Percentiles rank a stretch among this genome's conserved stretches.
phyloP scores from a whole-genome alignment of 1,140 invertebrate species.

The Orius laevigatus region DNA sequence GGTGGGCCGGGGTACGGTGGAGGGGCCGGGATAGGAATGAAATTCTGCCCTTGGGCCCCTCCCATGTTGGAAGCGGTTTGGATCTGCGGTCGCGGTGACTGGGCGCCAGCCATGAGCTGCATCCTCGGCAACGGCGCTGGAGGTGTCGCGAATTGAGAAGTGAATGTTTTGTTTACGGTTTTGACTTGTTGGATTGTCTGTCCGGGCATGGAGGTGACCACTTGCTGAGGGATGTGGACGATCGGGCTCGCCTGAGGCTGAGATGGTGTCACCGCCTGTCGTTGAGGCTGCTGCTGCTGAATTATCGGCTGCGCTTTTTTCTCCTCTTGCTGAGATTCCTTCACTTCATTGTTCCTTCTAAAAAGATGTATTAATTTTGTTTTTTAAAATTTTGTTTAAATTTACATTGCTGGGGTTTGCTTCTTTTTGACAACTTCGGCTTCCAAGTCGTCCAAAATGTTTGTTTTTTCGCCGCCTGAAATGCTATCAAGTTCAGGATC shows the following conservation, averaged over 20 bases:
- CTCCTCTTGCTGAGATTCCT: not conserved
- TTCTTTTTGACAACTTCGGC: constrained; percentile 43
- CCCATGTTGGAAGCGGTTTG: not conserved
- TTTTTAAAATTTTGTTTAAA: not conserved
- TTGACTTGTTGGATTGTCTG: too few relatives aligned
- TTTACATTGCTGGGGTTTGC: constrained; percentile 16
- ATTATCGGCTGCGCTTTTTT: not conserved
- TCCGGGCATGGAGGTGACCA: too few relatives aligned
- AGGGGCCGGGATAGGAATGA: constrained; percentile 29
- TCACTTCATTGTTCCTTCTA: too few relatives aligned
- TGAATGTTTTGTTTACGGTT: constrained; percentile 3
- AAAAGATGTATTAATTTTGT: not conserved
- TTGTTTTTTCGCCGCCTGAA: constrained; percentile 52
- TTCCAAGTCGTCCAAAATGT: constrained; percentile 62
- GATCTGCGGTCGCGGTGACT: not conserved
- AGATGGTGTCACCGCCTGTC: not conserved
- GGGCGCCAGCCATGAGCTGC: constrained; percentile 2
- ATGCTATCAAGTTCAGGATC: constrained; percentile 81
- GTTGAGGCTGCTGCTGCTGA: constrained; percentile 4
- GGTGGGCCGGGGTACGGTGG: constrained; percentile 44
- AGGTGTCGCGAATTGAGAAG: constrained; percentile 7
- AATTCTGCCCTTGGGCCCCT: not conserved
- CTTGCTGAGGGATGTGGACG: too few relatives aligned
- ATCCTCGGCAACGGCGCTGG: constrained; percentile 9
- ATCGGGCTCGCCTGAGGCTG: not conserved